Evolutionary conservation across 2,113 vertebrate species (phyloP).

Genomic region (Microcebus jonahi): DNA sequence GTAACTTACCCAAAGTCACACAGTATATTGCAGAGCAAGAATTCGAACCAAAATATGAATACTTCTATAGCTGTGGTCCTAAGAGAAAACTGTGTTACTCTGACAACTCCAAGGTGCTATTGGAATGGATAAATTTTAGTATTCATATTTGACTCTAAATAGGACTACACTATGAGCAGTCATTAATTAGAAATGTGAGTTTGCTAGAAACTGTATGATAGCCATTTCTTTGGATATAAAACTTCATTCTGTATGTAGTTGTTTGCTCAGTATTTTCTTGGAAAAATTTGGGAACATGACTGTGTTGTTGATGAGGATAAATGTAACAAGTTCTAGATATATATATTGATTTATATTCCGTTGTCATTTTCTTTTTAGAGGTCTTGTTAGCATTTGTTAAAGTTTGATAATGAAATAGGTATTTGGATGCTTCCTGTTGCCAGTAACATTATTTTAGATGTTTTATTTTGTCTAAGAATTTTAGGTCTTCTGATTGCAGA

Average conservation of each 20-base stretch:
- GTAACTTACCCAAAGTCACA: background rate
- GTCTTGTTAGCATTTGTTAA: constrained; percentile 17
- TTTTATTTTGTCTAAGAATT: background rate
- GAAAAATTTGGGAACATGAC: constrained; percentile 23
- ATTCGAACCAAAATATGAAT: background rate
- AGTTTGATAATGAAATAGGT: background rate
- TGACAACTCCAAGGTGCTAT: background rate
- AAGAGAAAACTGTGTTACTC: background rate
- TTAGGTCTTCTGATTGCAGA: background rate
- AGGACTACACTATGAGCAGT: background rate
- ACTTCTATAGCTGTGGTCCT: background rate
- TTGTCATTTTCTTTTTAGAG: background rate
- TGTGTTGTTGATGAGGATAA: constrained; percentile 7
- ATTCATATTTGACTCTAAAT: background rate
- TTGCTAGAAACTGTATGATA: background rate
- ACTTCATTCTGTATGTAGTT: background rate
- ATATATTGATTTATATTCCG: background rate
- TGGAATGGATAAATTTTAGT: background rate
- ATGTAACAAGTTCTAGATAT: background rate
- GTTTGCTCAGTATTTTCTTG: background rate
- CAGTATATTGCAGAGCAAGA: background rate
- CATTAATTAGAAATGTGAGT: background rate
- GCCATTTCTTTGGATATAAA: background rate
- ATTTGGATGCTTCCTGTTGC: background rate
- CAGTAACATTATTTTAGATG: background rate